Conservation (phyloP, 1,140 invertebrate species). For the Maconellicoccus hirsutus region DNA sequence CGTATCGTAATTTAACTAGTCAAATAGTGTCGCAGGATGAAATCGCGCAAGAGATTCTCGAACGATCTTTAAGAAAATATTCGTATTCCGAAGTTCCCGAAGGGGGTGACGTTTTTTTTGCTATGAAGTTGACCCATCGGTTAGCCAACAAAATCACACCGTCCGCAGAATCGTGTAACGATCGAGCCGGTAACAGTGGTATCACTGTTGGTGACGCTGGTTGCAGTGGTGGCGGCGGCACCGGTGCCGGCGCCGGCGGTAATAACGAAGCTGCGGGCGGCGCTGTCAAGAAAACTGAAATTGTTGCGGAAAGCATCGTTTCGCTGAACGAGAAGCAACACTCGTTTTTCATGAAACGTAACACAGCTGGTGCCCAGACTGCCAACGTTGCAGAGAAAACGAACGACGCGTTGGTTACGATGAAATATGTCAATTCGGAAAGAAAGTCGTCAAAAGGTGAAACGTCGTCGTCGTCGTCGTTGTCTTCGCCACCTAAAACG, state of each 20-base stretch:
- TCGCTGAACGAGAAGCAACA: no score
- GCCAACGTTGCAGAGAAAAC: no score
- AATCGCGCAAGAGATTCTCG: constrained; percentile 38
- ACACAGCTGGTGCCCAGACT: no score
- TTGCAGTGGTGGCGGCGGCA: background rate
- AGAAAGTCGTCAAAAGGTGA: no score
- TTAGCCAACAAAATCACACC: constrained; percentile 36
- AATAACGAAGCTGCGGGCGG: no score
- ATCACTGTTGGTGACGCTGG: background rate
- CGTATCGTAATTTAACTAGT: constrained; percentile 38
- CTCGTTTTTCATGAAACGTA: no score
- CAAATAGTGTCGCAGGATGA: constrained; percentile 39
- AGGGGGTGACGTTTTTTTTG: constrained; percentile 38
- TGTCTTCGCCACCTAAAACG: background rate
- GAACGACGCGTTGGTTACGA: no score
- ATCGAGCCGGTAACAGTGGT: background rate
- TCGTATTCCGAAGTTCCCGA: constrained; percentile 31
- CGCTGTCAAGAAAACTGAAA: no score
- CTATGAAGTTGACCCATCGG: constrained; percentile 39
- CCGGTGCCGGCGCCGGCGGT: no score
- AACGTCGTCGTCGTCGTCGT: no score
- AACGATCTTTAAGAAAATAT: constrained; percentile 34
- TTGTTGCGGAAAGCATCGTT: no score
- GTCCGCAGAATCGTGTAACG: background rate
- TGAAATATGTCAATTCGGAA: no score